Evolutionary conservation across 2,888 invertebrate genomes (phyloP).

Genomic region (Ceriagrion tenellum): DNA sequence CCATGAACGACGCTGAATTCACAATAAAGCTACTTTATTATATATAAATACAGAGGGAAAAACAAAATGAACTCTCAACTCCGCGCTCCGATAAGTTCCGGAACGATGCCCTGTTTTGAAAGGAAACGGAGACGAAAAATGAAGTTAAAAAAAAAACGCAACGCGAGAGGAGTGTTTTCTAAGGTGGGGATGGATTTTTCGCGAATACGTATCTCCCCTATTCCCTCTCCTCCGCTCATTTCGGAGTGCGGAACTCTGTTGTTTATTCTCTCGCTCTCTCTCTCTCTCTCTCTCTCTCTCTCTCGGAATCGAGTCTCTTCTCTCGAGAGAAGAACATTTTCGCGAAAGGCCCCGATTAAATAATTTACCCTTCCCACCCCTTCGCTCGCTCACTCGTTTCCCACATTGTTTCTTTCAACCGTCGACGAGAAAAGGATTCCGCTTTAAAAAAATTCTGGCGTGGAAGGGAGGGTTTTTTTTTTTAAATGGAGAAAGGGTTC

Average conservation of each 20-base stretch:
- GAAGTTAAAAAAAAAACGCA: neutral
- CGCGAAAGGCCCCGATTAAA: neutral
- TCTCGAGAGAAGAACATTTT: neutral
- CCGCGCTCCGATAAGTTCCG: neutral
- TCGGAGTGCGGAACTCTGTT: neutral
- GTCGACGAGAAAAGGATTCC: neutral
- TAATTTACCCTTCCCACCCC: neutral
- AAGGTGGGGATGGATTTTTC: neutral
- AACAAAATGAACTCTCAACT: neutral
- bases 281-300: neutral
- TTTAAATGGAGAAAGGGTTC: neutral
- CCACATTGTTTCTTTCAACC: neutral
- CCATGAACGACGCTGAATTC: neutral
- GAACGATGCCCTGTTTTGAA: neutral
- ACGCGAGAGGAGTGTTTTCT: neutral
- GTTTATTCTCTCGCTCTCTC: too few relatives aligned
- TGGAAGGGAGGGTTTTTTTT: neutral
- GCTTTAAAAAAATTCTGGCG: neutral
- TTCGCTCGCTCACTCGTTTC: neutral
- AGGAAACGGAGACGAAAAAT: neutral
- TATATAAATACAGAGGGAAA: neutral
- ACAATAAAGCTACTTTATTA: neutral
- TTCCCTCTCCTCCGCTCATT: neutral
- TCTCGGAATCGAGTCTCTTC: neutral
- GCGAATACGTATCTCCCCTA: neutral